Conservation (phyloP, 2,888 invertebrate species). For the Parnassius apollo region DNA sequence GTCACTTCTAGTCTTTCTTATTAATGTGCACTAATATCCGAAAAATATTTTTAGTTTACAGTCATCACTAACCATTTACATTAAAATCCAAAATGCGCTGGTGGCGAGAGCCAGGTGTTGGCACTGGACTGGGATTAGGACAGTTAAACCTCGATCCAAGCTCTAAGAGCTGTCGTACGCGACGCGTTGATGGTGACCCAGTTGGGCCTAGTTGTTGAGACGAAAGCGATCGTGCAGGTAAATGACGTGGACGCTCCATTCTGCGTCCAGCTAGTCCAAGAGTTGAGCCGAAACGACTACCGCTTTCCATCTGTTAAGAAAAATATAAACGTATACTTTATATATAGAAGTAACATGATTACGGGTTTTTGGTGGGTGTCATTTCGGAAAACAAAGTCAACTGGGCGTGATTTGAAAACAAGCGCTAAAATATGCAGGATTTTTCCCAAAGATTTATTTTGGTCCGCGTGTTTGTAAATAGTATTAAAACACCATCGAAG, state of each 20-base stretch:
- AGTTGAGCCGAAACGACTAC: constrained; percentile 83
- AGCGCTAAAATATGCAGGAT: too few relatives aligned
- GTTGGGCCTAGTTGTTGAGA: constrained; percentile 85
- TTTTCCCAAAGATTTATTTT: too few relatives aligned
- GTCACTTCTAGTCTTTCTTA: too few relatives aligned
- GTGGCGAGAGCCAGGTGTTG: constrained; percentile 89
- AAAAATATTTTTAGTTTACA: too few relatives aligned
- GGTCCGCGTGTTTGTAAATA: too few relatives aligned
- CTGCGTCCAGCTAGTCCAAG: constrained; percentile 79
- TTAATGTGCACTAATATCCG: too few relatives aligned
- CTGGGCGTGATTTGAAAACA: too few relatives aligned
- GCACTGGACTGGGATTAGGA: constrained; percentile 87
- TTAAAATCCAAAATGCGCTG: constrained; percentile 93
- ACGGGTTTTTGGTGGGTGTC: too few relatives aligned
- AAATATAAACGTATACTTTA: not conserved
- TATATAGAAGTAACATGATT: too few relatives aligned
- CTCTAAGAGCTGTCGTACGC: constrained; percentile 91
- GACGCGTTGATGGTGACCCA: constrained; percentile 87
- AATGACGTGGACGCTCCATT: constrained; percentile 75
- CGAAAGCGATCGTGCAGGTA: constrained; percentile 88
- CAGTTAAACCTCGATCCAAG: constrained; percentile 82
- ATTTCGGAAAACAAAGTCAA: too few relatives aligned
- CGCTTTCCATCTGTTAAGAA: constrained; percentile 71
- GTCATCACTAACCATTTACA: constrained; percentile 84
- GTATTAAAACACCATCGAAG: too few relatives aligned